Evolutionary conservation across 2,797 vertebrate genomes (phyloP).

Genomic region (Bufotes viridis): DNA sequence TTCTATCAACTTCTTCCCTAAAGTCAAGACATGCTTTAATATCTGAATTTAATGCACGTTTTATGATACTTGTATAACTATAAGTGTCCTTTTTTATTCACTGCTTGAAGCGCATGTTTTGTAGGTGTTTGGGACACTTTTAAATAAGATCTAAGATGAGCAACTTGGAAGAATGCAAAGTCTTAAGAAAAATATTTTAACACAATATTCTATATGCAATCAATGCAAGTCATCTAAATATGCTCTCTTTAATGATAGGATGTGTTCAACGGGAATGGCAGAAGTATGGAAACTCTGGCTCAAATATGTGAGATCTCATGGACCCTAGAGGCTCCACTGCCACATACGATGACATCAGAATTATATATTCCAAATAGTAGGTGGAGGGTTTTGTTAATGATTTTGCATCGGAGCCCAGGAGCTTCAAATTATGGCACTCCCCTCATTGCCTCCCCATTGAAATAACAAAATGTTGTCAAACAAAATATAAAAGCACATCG

Average conservation of each 20-base stretch:
- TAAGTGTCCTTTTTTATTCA: neutral
- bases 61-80: neutral
- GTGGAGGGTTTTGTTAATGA: too few species aligned
- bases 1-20: slow-evolving; percentile 85
- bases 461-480: too few species aligned
- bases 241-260: neutral
- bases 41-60: neutral
- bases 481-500: too few species aligned
- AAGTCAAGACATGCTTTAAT: neutral
- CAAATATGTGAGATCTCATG: neutral
- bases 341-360: too few species aligned
- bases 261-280: neutral
- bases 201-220: neutral
- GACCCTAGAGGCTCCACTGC: too few species aligned
- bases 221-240: neutral
- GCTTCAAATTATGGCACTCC: too few species aligned
- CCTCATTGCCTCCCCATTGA: too few species aligned
- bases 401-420: too few species aligned
- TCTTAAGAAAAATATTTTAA: neutral
- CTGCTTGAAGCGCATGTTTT: slow-evolving; percentile 11
- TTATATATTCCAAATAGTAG: too few species aligned
- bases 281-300: slow-evolving; percentile 1
- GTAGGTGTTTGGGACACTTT: neutral
- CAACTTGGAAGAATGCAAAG: neutral
- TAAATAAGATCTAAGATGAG: neutral